Percentiles rank a stretch among this genome's conserved stretches.
phyloP scores from a whole-genome alignment of 2,888 invertebrate genomes.

The Podabrus alpinus region DNA sequence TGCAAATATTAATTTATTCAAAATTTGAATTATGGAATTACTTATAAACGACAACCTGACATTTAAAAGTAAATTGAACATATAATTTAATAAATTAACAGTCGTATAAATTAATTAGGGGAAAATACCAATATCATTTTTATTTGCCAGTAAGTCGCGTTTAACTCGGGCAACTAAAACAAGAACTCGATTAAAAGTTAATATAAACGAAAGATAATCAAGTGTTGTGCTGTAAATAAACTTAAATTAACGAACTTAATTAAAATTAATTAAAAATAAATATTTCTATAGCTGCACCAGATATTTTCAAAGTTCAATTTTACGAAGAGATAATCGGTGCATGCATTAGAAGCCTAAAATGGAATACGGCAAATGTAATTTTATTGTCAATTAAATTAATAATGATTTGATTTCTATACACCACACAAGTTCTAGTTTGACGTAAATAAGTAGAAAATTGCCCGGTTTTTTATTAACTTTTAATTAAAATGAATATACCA shows the following conservation, averaged over 20 bases:
- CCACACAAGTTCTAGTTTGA: background rate
- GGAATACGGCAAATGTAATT: background rate
- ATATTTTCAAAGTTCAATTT: background rate
- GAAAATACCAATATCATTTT: background rate
- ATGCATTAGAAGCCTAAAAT: background rate
- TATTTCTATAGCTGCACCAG: background rate
- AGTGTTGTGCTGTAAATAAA: background rate
- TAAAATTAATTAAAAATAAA: background rate
- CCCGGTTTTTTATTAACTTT: background rate
- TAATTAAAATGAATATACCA: too few species aligned
- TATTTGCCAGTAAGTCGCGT: background rate
- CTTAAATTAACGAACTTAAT: background rate
- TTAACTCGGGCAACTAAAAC: background rate
- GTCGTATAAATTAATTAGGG: background rate
- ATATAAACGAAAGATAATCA: background rate
- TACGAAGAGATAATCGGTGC: background rate
- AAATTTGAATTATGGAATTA: background rate
- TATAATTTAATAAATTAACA: background rate
- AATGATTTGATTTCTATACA: background rate
- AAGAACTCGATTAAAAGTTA: background rate
- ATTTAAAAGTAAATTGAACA: background rate
- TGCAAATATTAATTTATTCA: background rate
- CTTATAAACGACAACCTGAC: background rate
- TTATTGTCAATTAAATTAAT: background rate
- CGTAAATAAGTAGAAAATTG: background rate